A percentile compares a stretch with the other conserved stretches of the same genome.
Conservation (phyloP, 35 echinoderm and acorn worm genomes). For the Patiria miniata region DNA sequence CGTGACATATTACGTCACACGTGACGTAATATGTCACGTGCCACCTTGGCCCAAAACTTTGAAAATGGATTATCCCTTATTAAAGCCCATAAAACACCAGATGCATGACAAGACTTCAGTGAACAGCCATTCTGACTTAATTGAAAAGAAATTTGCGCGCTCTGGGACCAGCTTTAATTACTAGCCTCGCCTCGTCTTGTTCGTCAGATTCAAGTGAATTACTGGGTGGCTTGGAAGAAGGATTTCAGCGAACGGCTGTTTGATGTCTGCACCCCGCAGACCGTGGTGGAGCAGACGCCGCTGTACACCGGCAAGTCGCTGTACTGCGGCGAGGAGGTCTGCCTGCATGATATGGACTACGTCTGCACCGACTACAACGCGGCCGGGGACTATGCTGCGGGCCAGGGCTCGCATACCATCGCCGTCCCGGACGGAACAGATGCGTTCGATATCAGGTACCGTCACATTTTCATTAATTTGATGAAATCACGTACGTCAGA, state of each 20-base stretch:
- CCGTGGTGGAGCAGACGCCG: background rate
- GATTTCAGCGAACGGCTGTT: background rate
- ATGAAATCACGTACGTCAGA: too few species aligned
- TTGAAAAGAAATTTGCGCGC: too few species aligned
- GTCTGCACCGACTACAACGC: constrained; percentile 7
- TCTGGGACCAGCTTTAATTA: too few species aligned
- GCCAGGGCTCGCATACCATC: background rate
- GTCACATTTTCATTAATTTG: too few species aligned
- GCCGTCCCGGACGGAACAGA: background rate
- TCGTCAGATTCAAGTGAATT: background rate
- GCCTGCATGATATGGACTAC: background rate
- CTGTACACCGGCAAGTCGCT: background rate
- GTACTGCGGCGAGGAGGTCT: background rate
- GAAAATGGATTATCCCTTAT: too few species aligned
- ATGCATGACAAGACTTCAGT: too few species aligned
- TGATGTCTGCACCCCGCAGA: background rate
- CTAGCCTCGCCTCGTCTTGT: too few species aligned
- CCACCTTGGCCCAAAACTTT: too few species aligned
- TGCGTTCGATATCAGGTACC: background rate
- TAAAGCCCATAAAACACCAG: too few species aligned
- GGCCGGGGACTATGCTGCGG: background rate
- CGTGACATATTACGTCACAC: too few species aligned
- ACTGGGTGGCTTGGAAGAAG: constrained; percentile 1
- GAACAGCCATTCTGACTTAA: too few species aligned
- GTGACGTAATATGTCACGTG: too few species aligned